Evolutionary conservation across 2,888 invertebrate species (phyloP), one percentile per base, ranked within the genome.

Genomic region (Lasioglossum lativentre): DNA sequence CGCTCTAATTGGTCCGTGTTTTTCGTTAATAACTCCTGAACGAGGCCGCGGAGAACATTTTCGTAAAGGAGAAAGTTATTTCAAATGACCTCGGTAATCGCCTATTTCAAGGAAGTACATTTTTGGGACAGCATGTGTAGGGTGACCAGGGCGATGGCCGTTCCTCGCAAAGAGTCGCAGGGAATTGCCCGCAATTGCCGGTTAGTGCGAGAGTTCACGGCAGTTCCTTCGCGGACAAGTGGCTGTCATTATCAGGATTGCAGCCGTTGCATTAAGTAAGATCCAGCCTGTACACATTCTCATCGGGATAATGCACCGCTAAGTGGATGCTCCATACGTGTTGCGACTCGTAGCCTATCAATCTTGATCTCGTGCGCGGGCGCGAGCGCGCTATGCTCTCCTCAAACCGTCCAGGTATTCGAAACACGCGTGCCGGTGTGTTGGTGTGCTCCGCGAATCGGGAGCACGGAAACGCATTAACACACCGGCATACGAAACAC

Each of bases 291-390:
- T 89, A 89, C 84, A 88, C 89, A 92, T 92, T 93, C 93, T 93
- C 94, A 94, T 94, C 92, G 91, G 91, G 93, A 93, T 94, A 94
- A 94, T 94, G 94, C 93, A 93, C 90, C 89, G 90, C 91, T 93
- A 93, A 94, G 94, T 93, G 92, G 93, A 93, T 93, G 92, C 92
- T 92, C 83, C 88, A 89, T 91, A 88, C 86, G 88, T 89, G 91
- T 92, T 90, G 90, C 91, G 89, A 90, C 92, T 91, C 90, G 89
- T 87, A 88, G 89, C 92, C 91, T 93, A 94, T 94, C 94, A 94
- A 94, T 94, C 94, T 94, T 93, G 92, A 94, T 94, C 92, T 90
- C 83, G 77, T 85, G 78, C 59, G 75, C 82, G 38, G 68, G 52
- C 68, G 75, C 80, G 38, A 68, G 47, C 68, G 52, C 34, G 6